phyloP scores from a whole-genome alignment of 2,797 vertebrate species.

The Phrynocephalus guinanensis region DNA sequence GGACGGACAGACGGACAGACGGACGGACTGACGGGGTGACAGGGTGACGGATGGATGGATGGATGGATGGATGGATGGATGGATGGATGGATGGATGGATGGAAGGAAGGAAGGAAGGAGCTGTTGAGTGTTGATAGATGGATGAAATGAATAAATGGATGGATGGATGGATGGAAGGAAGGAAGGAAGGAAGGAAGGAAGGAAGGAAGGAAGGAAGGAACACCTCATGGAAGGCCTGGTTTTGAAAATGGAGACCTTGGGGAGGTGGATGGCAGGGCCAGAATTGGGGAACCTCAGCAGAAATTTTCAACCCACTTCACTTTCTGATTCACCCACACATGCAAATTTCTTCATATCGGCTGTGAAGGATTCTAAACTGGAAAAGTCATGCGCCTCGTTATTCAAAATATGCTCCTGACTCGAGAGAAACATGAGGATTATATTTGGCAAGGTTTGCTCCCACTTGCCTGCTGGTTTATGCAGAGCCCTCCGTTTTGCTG shows the following conservation, averaged over 20 bases:
- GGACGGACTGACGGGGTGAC: too few relatives aligned
- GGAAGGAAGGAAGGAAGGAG: too few relatives aligned
- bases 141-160: background rate
- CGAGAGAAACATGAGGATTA: too few relatives aligned
- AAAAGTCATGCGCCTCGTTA: background rate
- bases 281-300: too few relatives aligned
- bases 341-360: background rate
- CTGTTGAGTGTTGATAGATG: too few relatives aligned
- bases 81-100: too few relatives aligned
- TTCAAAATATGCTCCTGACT: background rate
- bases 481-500: too few relatives aligned
- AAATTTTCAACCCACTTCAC: too few relatives aligned
- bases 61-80: too few relatives aligned
- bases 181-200: conserved; percentile 30
- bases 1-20: rapidly evolving
- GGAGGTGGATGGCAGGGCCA: background rate
- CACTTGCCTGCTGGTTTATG: too few relatives aligned
- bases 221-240: background rate
- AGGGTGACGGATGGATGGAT: too few relatives aligned
- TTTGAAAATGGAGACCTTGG: background rate
- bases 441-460: too few relatives aligned
- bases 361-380: background rate
- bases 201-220: rapidly evolving
- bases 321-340: background rate
- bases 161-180: background rate